Conservation (phyloP, 2,113 vertebrate species). For the Dicrurus megarhynchus region DNA sequence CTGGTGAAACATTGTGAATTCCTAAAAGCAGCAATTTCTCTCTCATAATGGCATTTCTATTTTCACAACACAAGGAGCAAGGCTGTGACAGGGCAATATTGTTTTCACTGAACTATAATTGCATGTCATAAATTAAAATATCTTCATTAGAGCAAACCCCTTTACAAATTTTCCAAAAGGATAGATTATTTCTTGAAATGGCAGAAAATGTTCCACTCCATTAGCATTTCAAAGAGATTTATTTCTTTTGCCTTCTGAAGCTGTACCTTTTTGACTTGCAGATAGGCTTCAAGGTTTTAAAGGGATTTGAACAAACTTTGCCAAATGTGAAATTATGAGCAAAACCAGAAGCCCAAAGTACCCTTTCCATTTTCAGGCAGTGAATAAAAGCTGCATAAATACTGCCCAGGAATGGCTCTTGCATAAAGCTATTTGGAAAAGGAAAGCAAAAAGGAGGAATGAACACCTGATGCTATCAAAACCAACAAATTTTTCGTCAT, state of each 20-base stretch:
- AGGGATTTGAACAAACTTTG: slow-evolving; percentile 50
- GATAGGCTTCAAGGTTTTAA: slow-evolving; percentile 62
- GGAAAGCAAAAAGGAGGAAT: background rate
- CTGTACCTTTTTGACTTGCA: slow-evolving; percentile 57
- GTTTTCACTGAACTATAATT: slow-evolving; percentile 55
- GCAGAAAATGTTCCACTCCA: slow-evolving; percentile 42
- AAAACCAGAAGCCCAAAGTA: slow-evolving; percentile 26
- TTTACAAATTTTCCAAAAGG: slow-evolving; percentile 48
- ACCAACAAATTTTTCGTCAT: background rate
- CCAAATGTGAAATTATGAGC: slow-evolving; percentile 31
- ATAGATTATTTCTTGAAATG: slow-evolving; percentile 60
- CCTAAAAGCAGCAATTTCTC: slow-evolving; percentile 31
- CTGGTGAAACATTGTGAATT: slow-evolving; percentile 37
- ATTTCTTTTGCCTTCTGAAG: slow-evolving; percentile 56
- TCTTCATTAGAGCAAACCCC: slow-evolving; percentile 31
- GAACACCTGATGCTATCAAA: background rate
- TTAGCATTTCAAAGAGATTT: slow-evolving; percentile 71
- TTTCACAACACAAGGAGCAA: slow-evolving; percentile 22
- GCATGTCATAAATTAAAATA: slow-evolving; percentile 56
- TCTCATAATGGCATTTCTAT: background rate
- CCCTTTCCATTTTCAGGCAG: background rate
- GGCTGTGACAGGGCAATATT: slow-evolving; percentile 33
- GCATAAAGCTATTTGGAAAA: background rate
- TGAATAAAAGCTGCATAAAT: background rate
- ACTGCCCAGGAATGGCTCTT: background rate